Evolutionary conservation across 2,888 invertebrate genomes (phyloP).

Genomic region (Asteroscopus sphinx): DNA sequence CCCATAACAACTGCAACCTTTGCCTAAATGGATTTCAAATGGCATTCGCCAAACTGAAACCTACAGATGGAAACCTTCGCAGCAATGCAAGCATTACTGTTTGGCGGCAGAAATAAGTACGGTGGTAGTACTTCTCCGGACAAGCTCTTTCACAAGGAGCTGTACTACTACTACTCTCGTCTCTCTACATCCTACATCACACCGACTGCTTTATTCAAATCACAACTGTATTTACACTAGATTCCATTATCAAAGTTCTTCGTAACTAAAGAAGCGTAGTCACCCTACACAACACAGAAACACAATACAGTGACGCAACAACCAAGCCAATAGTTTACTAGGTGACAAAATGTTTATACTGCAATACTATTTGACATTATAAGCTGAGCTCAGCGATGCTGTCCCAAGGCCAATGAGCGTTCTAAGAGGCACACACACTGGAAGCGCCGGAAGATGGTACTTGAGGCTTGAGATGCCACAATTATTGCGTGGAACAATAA

Average conservation of each 20-base stretch:
- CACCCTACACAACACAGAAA: constrained; percentile 69
- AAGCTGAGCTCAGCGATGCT: constrained; percentile 53
- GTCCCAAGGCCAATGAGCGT: constrained; percentile 60
- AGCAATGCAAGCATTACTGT: too few relatives aligned
- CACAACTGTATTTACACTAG: too few relatives aligned
- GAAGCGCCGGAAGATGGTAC: constrained; percentile 27
- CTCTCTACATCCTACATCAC: not conserved
- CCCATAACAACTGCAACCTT: too few relatives aligned
- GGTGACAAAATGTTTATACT: constrained; percentile 81
- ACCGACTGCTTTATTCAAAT: not conserved
- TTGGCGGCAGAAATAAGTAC: too few relatives aligned
- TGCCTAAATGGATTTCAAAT: too few relatives aligned
- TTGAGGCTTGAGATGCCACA: not conserved
- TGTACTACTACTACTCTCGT: not conserved
- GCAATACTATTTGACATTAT: constrained; percentile 81
- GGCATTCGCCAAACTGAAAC: too few relatives aligned
- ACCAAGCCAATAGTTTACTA: constrained; percentile 77
- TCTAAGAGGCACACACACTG: constrained; percentile 28
- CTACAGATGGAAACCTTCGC: too few relatives aligned
- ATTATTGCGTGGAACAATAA: constrained; percentile 23
- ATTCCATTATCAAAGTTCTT: too few relatives aligned
- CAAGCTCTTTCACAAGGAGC: too few relatives aligned
- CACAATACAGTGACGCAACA: constrained; percentile 82
- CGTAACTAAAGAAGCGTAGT: constrained; percentile 49
- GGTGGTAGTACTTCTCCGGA: too few relatives aligned